Evolutionary conservation across 1,140 invertebrate species (phyloP).

Genomic region (Neodiprion fabricii): DNA sequence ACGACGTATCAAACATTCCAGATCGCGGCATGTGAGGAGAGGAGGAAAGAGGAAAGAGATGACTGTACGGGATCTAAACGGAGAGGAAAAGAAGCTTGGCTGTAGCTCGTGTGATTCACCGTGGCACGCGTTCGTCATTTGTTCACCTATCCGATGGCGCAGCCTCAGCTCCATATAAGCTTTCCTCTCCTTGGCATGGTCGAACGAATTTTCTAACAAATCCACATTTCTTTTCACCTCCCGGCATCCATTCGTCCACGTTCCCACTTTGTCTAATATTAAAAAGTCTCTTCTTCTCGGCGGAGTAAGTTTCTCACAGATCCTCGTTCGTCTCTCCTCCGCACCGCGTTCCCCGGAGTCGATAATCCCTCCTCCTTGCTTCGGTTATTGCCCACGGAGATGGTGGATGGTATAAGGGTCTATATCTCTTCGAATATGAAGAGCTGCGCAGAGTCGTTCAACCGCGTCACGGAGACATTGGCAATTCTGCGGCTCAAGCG

Average conservation of each 20-base stretch:
- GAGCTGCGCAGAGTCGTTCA: too few species aligned
- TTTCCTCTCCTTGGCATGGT: not conserved
- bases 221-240: not conserved
- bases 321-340: too few species aligned
- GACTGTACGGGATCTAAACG: too few species aligned
- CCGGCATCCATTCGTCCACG: not conserved
- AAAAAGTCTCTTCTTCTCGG: not conserved
- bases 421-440: too few species aligned
- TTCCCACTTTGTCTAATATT: not conserved
- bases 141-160: conserved; percentile 31
- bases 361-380: too few species aligned
- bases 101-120: conserved; percentile 21
- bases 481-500: too few species aligned
- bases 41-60: not conserved
- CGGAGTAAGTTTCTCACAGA: too few species aligned
- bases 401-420: too few species aligned
- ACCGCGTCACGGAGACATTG: too few species aligned
- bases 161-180: conserved; percentile 6
- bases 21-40: not conserved
- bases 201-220: not conserved
- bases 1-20: not conserved
- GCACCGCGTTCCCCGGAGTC: too few species aligned
- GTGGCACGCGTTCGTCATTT: conserved; percentile 31
- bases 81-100: not conserved
- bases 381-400: too few species aligned